Evolutionary conservation across 1,140 invertebrate species (phyloP).

Genomic region (Pantala flavescens): DNA sequence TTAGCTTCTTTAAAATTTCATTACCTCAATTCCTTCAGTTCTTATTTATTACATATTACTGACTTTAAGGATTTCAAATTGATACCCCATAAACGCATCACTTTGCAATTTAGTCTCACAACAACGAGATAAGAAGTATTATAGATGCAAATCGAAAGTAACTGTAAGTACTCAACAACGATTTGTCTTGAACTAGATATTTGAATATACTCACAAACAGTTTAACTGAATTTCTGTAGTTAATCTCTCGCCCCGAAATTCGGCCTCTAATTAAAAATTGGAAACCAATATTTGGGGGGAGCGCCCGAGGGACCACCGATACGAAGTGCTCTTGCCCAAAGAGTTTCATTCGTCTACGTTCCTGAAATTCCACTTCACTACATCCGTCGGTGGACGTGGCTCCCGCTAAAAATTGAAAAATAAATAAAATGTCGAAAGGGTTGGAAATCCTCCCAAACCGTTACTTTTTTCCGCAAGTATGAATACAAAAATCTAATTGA

Average conservation of each 20-base stretch:
- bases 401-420: background rate
- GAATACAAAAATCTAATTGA: constrained; percentile 2
- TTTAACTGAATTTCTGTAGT: constrained; percentile 4
- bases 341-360: background rate
- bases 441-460: background rate
- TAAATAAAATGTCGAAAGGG: too few species aligned
- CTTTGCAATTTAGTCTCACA: too few species aligned
- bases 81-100: too few species aligned
- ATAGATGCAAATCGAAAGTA: too few species aligned
- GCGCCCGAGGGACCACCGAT: background rate
- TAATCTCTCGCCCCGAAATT: background rate
- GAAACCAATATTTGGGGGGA: background rate
- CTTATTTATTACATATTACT: too few species aligned
- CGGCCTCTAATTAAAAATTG: constrained; percentile 9
- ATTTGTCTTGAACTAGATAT: too few species aligned
- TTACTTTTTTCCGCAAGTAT: background rate
- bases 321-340: background rate
- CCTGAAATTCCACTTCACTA: background rate
- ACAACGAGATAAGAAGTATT: too few species aligned
- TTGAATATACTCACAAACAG: background rate
- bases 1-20: too few species aligned
- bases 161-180: too few species aligned
- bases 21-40: too few species aligned
- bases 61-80: too few species aligned
- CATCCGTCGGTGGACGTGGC: background rate